Base-by-base conservation (phyloP, 2,888 invertebrate genomes). In the Cordylochernes scorpioides region DNA sequence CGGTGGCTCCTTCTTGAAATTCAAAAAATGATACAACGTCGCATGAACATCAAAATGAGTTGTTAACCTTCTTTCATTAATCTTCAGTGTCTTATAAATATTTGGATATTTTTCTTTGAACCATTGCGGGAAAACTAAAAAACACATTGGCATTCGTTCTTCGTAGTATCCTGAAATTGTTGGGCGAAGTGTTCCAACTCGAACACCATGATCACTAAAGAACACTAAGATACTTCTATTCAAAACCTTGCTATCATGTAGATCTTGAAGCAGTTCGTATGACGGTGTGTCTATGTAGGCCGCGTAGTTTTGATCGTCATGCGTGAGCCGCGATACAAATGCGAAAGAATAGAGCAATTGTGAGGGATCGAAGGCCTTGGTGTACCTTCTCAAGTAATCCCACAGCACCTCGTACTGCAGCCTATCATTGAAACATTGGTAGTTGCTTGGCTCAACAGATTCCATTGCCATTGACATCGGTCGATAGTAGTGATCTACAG, bases 161-260 rank as follows among this genome's bases (percentile, higher is more conserved):
- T 54, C 54, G n/a, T 50, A 40, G 31, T 50, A 48, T 0, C 56
- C 56, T 4, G 54, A 46, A 51, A 71, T 74, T 0, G 82, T 82
- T 40, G 62, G 58, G 7, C 80, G 61, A 42, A 78, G 75, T 4
- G 60, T 61, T 2, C 82, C 84, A 68, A 73, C 82, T 35, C 84
- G 59, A 33, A 80, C 66, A 0, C 86, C 86, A 46, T 86, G 86
- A 48, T 86, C 86, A 49, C 82, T 82, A 57, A 82, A 59, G 21
- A 62, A 46, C 6, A 75, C 49, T 29, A 80, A 30, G 44, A 67
- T 59, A 0, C 75, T 74, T 15, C 65, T 59, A 29, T 71, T 62
- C 29, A 75, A 53, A 29, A 63, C 53, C 2, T 60, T 58, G 2
- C 55, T 48, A 1, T 49, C 41, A 18, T 63, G 52, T 29, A 71